These are phyloP conservation scores for Atrina japonica DNA, from an alignment of 2,888 invertebrate species.

Conservation along the genomic window DNA sequence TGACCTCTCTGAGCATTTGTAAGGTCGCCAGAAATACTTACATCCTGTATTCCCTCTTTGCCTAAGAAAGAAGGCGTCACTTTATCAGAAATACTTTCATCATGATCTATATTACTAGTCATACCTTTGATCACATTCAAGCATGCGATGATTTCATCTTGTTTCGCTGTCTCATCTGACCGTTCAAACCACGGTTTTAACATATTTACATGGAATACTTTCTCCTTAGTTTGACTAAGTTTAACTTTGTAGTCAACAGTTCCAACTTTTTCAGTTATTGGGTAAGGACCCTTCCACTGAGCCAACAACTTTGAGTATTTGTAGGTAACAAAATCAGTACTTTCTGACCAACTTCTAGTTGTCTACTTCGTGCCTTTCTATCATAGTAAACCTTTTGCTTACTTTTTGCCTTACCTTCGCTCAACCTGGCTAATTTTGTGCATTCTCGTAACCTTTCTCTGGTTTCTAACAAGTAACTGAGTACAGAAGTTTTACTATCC, in stretches of 20 bases:
- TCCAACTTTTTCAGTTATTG: conserved; percentile 11
- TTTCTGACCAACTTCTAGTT: conserved; percentile 11
- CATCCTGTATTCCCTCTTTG: background rate
- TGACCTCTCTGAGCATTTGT: background rate
- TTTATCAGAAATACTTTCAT: no score
- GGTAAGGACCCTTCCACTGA: conserved; percentile 29
- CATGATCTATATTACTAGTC: no score
- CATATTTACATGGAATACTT: conserved; percentile 19
- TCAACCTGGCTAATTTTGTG: background rate
- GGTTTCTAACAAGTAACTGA: conserved; percentile 19
- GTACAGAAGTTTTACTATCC: conserved; percentile 1
- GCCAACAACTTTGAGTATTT: conserved; percentile 9
- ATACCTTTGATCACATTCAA: background rate
- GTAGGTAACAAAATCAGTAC: conserved; percentile 24
- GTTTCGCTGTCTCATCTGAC: background rate
- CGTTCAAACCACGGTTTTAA: no score
- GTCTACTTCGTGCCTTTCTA: conserved; percentile 4
- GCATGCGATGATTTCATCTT: background rate
- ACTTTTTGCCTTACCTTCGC: conserved; percentile 7
- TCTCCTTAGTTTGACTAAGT: background rate
- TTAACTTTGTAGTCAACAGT: conserved; percentile 20
- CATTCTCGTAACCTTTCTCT: background rate
- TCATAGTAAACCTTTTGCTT: conserved; percentile 9
- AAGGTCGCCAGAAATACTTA: background rate
- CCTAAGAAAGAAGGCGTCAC: no score